Evolutionary conservation across 2,797 vertebrate genomes (phyloP), one percentile per base, ranked within the genome.

Genomic region (Luscinia luscinia): DNA sequence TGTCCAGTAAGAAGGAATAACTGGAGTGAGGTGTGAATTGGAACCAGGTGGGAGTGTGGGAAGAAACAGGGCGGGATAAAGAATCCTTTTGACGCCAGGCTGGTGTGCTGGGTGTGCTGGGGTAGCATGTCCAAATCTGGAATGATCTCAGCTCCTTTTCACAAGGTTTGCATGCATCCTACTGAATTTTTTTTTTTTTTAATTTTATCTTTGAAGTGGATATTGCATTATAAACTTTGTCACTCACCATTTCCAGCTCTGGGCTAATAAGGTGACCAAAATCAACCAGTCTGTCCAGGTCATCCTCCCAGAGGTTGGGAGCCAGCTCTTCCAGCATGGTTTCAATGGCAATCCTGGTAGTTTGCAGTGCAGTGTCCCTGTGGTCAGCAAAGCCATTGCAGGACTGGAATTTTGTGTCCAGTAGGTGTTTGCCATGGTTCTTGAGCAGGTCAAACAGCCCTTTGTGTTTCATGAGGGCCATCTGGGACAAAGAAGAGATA

Each of bases 261-360:
- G 98, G 98, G 78, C 98, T 98, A 94, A 98, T 98, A 19, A 98
- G 94, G 83, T 98, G 98, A 26, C 98, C 98, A 86, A 98, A 98
- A 95, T 98, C 98, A 77, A 98, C 98, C 18, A 98, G 95, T 75
- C 98, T 97, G 94, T 99, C 97, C 24, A 98, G 95, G 40, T 98
- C 98, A 34, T 98, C 98, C 89, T 99, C 98, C 98, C 98, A 98
- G 40, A 98, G 98, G 88, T 98, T 98, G 54, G 98, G 98, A 43
- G 98, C 98, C 24, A 98, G 97, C 89, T 98, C 98, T 95, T 99
- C 98, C 76, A 99, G 86, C 98, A 98, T 98, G 49, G 98, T 98
- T 72, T 97, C 97, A 38, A 98, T 98, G 70, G 98, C 98, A 74
- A 98, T 96, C 59, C 93, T 98, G 51, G 98, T 98, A 9, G 97